Evolutionary conservation across 2,888 invertebrate species (phyloP).

Genomic region (Phlogophora meticulosa): DNA sequence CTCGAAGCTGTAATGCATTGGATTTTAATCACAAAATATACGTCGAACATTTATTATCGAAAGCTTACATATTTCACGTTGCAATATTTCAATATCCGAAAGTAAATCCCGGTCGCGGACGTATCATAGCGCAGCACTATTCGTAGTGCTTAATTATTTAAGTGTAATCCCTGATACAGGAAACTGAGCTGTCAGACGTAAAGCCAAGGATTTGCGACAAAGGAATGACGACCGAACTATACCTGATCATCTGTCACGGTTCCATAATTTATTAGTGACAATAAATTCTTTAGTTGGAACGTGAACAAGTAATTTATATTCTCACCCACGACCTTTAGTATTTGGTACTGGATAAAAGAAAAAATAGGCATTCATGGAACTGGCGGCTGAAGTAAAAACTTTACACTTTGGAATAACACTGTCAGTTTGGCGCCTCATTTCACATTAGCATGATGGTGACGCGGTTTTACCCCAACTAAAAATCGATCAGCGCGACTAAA

Average conservation of each 20-base stretch:
- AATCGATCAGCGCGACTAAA: too few species aligned
- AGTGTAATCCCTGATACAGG: conserved; percentile 64
- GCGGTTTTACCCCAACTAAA: too few species aligned
- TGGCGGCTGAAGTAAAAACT: too few species aligned
- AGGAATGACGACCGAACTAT: conserved; percentile 54
- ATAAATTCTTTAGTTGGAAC: conserved; percentile 36
- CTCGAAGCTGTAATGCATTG: conserved; percentile 4
- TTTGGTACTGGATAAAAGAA: neutral
- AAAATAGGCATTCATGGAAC: conserved; percentile 13
- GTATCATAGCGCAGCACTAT: conserved; percentile 58
- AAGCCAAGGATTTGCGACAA: conserved; percentile 57
- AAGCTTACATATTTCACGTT: conserved; percentile 36
- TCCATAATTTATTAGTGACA: conserved; percentile 64
- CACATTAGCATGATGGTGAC: too few species aligned
- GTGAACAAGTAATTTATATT: conserved; percentile 31
- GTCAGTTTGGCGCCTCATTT: too few species aligned
- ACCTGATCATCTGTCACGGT: conserved; percentile 59
- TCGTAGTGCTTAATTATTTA: conserved; percentile 66
- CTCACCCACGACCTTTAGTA: neutral
- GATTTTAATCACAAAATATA: conserved; percentile 33
- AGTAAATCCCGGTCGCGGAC: conserved; percentile 30
- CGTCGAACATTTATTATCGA: conserved; percentile 23
- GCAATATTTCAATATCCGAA: conserved; percentile 47
- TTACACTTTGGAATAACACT: too few species aligned
- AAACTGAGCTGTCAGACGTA: conserved; percentile 47